These are phyloP conservation scores for Drosophila elegans DNA, from an alignment of 1,140 invertebrate species.

Conservation along the genomic window DNA sequence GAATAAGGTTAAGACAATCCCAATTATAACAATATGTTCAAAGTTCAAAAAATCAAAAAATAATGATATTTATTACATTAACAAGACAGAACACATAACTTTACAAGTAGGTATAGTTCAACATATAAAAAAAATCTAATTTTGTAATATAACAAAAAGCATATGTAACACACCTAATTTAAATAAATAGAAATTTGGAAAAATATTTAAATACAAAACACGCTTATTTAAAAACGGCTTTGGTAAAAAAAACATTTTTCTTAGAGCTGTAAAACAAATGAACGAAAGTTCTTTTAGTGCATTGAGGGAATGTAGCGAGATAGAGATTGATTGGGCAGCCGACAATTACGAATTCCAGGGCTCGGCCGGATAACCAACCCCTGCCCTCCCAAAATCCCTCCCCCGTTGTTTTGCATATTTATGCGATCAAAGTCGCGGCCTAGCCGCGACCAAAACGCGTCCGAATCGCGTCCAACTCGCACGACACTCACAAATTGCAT, in stretches of 20 bases:
- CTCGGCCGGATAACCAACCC: conserved; percentile 16
- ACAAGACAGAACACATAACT: too few species aligned
- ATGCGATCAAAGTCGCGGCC: conserved; percentile 27
- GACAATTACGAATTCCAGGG: conserved; percentile 55
- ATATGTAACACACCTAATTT: too few species aligned
- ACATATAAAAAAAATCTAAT: too few species aligned
- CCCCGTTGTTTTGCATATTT: conserved; percentile 44
- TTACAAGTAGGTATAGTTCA: too few species aligned
- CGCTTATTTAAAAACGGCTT: too few species aligned
- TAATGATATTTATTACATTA: too few species aligned
- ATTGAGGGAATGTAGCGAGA: background rate
- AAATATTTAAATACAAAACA: too few species aligned
- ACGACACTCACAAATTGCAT: conserved; percentile 69
- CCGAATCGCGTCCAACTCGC: conserved; percentile 23
- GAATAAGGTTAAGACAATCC: too few species aligned
- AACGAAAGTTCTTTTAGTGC: background rate
- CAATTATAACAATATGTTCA: too few species aligned
- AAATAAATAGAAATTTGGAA: too few species aligned
- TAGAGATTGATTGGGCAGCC: conserved; percentile 1
- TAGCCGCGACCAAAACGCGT: conserved; percentile 38
- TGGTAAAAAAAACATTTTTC: background rate
- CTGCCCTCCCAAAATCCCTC: background rate
- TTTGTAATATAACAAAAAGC: too few species aligned
- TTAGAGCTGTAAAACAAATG: background rate
- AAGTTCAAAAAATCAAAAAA: too few species aligned